A percentile compares a stretch with the other conserved stretches of the same genome.
These are phyloP conservation scores for silkworm (Bombyx mori) DNA, from an alignment of 1,140 invertebrate genomes.

Conservation along the genomic window DNA sequence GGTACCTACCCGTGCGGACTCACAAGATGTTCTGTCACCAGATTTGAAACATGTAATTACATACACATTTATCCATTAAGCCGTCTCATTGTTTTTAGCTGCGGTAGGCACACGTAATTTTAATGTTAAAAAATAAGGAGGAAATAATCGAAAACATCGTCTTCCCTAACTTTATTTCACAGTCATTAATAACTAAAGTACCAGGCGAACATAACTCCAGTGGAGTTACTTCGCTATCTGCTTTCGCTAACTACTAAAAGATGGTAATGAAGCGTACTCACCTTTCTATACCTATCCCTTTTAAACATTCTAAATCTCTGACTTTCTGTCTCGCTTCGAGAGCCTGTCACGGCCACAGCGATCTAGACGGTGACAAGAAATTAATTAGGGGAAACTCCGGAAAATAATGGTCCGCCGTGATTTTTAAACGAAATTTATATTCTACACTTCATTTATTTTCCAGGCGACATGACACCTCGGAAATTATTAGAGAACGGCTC, in stretches of 20 bases:
- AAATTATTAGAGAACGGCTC: conserved; percentile 59
- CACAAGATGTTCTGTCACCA: too few relatives aligned
- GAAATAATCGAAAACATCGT: not conserved
- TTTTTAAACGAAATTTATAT: conserved; percentile 71
- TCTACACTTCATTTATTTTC: conserved; percentile 66
- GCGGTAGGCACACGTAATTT: too few relatives aligned
- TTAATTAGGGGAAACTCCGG: conserved; percentile 64
- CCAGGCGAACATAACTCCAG: conserved; percentile 45
- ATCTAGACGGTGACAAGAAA: conserved; percentile 67
- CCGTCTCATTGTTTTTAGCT: too few relatives aligned
- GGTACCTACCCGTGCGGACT: too few relatives aligned
- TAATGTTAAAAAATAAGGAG: too few relatives aligned
- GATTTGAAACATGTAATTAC: too few relatives aligned
- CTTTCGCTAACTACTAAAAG: conserved; percentile 60
- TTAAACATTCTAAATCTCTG: conserved; percentile 12
- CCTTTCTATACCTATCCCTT: conserved; percentile 37
- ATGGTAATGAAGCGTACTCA: conserved; percentile 63
- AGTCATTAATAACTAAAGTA: conserved; percentile 49
- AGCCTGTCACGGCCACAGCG: conserved; percentile 55
- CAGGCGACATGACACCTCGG: conserved; percentile 63
- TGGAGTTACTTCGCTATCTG: conserved; percentile 51
- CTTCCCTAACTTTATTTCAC: conserved; percentile 28
- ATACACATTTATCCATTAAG: too few relatives aligned
- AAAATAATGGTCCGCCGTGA: conserved; percentile 66
- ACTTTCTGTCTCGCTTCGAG: conserved; percentile 30